Conservation (phyloP, 1,140 invertebrate species). For the Achroia grisella region DNA sequence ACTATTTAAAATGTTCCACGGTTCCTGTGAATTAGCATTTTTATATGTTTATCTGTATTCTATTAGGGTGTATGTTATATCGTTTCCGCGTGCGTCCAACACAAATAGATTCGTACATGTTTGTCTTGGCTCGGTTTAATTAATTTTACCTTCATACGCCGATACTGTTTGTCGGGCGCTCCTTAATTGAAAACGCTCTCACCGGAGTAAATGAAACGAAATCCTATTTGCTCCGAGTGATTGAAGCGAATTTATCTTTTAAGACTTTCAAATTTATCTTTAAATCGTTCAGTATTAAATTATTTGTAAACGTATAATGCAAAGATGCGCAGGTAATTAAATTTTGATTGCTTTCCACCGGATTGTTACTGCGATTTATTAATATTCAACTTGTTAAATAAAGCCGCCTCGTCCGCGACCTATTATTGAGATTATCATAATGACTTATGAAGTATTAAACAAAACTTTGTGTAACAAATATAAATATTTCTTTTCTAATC, state of each 20-base stretch:
- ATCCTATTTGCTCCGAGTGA: conserved; percentile 70
- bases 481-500: no score
- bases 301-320: conserved; percentile 29
- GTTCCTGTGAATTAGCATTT: no score
- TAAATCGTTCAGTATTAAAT: conserved; percentile 40
- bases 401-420: conserved; percentile 26
- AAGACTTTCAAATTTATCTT: conserved; percentile 70
- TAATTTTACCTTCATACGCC: conserved; percentile 73
- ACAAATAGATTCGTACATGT: conserved; percentile 69
- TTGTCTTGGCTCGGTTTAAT: conserved; percentile 71
- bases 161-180: conserved; percentile 67
- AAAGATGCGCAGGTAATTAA: conserved; percentile 51
- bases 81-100: conserved; percentile 32
- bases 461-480: no score
- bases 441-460: conserved; percentile 56
- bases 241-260: conserved; percentile 72
- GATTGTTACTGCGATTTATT: conserved; percentile 51
- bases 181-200: conserved; percentile 72
- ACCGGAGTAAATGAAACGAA: conserved; percentile 69
- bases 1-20: no score
- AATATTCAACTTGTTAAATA: conserved; percentile 48
- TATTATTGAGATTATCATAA: conserved; percentile 51
- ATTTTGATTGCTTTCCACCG: conserved; percentile 53
- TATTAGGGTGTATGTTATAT: no score
- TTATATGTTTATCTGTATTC: no score